Percentiles rank a stretch among this genome's conserved stretches.
These are phyloP conservation scores for Rhopilema esculentum DNA, from an alignment of 30 jellyfish, hydroid and myxozoan species.

Conservation along the genomic window DNA sequence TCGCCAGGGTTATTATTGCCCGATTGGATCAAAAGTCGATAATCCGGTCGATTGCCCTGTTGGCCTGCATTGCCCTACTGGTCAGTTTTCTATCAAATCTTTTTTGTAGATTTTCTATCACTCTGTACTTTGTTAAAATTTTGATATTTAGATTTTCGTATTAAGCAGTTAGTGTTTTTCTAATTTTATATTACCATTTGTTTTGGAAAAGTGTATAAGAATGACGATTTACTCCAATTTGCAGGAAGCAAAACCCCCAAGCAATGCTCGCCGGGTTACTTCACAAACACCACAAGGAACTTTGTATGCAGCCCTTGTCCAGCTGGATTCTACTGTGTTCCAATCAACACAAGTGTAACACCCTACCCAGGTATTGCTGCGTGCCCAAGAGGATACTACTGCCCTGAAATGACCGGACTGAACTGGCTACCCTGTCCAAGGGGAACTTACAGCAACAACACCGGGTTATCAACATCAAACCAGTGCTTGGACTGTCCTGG, in stretches of 20 bases:
- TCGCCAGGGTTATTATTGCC: constrained; percentile 94
- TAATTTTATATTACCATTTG: neutral
- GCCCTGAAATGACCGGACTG: constrained; percentile 91
- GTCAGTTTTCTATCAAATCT: constrained; percentile 26
- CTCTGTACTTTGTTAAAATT: neutral
- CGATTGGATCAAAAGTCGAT: constrained; percentile 82
- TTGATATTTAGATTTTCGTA: too few species aligned
- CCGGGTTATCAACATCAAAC: constrained; percentile 72
- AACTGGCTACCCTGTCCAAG: constrained; percentile 97
- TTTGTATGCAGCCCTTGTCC: constrained; percentile 82
- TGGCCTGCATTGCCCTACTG: constrained; percentile 97
- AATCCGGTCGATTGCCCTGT: constrained; percentile 84
- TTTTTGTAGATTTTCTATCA: neutral
- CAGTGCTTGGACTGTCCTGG: constrained; percentile 93
- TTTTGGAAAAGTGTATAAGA: too few species aligned
- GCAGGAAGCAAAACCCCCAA: constrained; percentile 90
- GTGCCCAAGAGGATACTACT: constrained; percentile 94
- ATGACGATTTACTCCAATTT: too few species aligned
- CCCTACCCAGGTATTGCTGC: constrained; percentile 88
- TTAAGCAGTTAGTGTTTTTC: too few species aligned
- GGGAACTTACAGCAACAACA: constrained; percentile 93
- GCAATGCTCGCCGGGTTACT: constrained; percentile 89
- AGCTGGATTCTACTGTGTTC: constrained; percentile 92
- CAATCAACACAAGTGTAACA: constrained; percentile 77
- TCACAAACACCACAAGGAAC: constrained; percentile 89